Evolutionary conservation across 2,113 vertebrate genomes (phyloP).

Genomic region (Apaloderma vittatum): DNA sequence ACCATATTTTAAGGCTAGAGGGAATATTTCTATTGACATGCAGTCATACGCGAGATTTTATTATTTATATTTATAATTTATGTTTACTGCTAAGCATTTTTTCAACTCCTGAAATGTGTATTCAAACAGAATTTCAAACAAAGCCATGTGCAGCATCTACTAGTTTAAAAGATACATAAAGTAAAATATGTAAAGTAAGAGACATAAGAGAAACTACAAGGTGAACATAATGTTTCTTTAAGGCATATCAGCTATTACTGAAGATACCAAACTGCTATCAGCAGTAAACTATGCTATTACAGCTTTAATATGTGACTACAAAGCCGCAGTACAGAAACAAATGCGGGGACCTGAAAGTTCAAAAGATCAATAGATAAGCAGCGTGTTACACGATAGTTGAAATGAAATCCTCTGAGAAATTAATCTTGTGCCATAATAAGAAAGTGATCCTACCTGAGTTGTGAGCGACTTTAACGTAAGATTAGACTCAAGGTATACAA

Average conservation of each 20-base stretch:
- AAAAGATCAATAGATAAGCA: constrained; percentile 68
- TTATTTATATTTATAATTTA: background rate
- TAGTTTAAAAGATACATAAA: background rate
- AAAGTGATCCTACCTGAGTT: constrained; percentile 41
- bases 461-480: constrained; percentile 45
- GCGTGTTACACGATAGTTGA: constrained; percentile 61
- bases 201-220: constrained; percentile 18
- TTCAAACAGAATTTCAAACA: background rate
- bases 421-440: constrained; percentile 58
- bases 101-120: background rate
- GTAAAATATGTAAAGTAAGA: background rate
- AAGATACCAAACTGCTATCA: constrained; percentile 57
- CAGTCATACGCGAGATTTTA: background rate
- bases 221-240: constrained; percentile 6
- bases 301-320: constrained; percentile 65
- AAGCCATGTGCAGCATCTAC: background rate
- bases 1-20: background rate
- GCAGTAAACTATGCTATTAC: constrained; percentile 66
- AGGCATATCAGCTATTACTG: constrained; percentile 11
- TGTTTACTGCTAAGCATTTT: background rate
- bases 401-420: constrained; percentile 75
- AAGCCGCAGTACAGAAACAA: constrained; percentile 69
- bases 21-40: background rate
- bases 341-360: constrained; percentile 69
- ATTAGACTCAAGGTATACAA: background rate